Evolutionary conservation across 2,113 vertebrate species (phyloP).

Genomic region (Lagenorhynchus albirostris): DNA sequence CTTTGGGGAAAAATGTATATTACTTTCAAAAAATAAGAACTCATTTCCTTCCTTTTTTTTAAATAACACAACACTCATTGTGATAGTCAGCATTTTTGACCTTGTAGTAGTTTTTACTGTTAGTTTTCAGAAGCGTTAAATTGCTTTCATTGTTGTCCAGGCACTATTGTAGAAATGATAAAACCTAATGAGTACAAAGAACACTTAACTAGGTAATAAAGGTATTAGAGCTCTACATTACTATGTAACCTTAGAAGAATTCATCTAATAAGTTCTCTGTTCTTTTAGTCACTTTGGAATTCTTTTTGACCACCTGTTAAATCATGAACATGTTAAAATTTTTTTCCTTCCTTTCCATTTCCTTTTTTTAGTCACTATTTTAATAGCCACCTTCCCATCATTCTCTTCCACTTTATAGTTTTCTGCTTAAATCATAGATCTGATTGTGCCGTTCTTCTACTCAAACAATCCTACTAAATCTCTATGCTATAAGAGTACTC

Average conservation of each 20-base stretch:
- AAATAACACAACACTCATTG: not conserved
- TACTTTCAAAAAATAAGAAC: conserved; percentile 65
- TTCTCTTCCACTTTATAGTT: not conserved
- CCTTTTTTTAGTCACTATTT: not conserved
- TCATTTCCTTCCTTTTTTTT: conserved; percentile 68
- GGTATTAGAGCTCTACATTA: not conserved
- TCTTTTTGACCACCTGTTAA: not conserved
- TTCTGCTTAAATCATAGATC: not conserved
- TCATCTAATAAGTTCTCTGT: not conserved
- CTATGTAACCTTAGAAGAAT: not conserved
- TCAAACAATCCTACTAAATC: not conserved
- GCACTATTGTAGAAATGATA: not conserved
- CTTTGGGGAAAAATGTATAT: conserved; percentile 44
- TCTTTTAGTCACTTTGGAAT: not conserved
- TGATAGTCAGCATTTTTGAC: not conserved
- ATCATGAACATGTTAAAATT: not conserved
- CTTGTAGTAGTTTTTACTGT: not conserved
- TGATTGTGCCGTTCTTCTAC: not conserved
- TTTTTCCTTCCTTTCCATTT: not conserved
- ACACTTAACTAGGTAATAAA: not conserved
- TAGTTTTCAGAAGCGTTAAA: not conserved
- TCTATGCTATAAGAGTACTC: not conserved
- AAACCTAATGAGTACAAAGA: not conserved
- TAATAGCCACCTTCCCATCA: not conserved
- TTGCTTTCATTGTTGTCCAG: not conserved